Evolutionary conservation across 2,113 vertebrate genomes (phyloP).

Genomic region (Cervus canadensis): DNA sequence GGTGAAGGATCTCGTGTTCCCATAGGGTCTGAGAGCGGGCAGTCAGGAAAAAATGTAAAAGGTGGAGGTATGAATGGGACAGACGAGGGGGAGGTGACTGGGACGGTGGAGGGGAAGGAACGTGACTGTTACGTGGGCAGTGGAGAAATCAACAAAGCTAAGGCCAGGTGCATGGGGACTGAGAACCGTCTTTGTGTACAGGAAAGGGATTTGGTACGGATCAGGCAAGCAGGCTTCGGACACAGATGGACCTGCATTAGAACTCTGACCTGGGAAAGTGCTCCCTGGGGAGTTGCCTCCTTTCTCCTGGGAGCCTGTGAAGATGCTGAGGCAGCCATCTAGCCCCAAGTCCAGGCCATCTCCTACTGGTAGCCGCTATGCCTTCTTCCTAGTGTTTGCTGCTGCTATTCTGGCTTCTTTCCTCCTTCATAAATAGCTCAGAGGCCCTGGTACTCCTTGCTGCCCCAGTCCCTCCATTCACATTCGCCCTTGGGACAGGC

Average conservation of each 20-base stretch:
- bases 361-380: too few relatives aligned
- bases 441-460: neutral
- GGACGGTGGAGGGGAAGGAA: neutral
- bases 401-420: neutral
- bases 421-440: neutral
- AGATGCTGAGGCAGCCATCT: neutral
- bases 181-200: neutral
- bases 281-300: neutral
- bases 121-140: fast-evolving
- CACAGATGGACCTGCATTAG: neutral
- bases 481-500: neutral
- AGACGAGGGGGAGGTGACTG: neutral
- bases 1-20: neutral
- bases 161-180: fast-evolving
- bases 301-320: neutral
- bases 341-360: fast-evolving
- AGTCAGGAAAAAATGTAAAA: neutral
- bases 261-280: neutral
- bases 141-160: neutral
- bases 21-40: fast-evolving
- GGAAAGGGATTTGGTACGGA: too few relatives aligned
- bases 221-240: fast-evolving
- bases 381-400: neutral
- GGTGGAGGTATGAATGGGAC: neutral
- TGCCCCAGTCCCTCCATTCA: neutral